These are phyloP conservation scores for Labia minor DNA, from an alignment of 2,888 invertebrate species.

Conservation along the genomic window DNA sequence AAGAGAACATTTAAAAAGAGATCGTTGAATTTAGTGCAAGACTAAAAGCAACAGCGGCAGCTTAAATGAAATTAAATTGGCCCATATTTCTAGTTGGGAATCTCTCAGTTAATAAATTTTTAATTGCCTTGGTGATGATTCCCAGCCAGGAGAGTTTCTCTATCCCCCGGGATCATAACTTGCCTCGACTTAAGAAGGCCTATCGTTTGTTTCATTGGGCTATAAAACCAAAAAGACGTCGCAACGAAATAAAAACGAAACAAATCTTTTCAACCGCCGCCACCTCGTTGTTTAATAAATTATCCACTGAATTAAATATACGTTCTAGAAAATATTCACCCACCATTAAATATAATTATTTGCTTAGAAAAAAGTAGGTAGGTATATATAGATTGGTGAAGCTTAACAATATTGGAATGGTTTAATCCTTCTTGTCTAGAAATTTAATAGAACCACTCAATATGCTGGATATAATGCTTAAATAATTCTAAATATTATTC, in stretches of 20 bases:
- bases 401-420: background rate
- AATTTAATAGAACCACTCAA: background rate
- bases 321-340: background rate
- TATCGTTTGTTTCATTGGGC: constrained; percentile 3
- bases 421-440: background rate
- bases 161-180: background rate
- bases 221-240: background rate
- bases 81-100: constrained; percentile 2
- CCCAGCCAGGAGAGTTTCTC: background rate
- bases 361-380: background rate
- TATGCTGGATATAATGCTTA: background rate
- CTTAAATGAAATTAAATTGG: constrained; percentile 13
- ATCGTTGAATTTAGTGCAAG: constrained; percentile 13
- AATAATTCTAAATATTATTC: background rate
- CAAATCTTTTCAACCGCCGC: background rate
- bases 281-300: background rate
- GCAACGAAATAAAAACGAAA: background rate
- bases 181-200: background rate
- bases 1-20: background rate
- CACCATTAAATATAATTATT: constrained; percentile 3
- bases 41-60: background rate
- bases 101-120: constrained; percentile 13
- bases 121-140: constrained; percentile 6
- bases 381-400: background rate
- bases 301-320: background rate